phyloP scores from a whole-genome alignment of 2,888 invertebrate genomes.

The Drosophila cognata region DNA sequence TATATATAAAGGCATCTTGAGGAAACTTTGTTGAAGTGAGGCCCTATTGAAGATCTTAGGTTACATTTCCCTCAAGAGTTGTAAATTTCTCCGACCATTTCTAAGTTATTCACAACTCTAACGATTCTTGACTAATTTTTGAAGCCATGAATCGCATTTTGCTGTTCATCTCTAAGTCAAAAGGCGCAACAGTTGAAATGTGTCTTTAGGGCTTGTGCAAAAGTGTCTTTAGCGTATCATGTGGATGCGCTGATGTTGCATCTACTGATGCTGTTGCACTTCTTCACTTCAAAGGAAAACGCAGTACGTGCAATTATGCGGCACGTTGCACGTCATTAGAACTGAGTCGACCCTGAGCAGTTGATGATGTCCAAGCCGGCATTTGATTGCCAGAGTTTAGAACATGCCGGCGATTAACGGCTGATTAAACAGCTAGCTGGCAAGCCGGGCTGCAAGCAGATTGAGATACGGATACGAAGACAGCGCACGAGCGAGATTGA shows the following conservation, averaged over 20 bases:
- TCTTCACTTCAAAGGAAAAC: constrained; percentile 62
- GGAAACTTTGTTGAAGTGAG: background rate
- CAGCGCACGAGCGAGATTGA: constrained; percentile 55
- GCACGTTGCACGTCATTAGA: constrained; percentile 72
- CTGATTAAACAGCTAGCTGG: constrained; percentile 65
- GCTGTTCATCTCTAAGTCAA: constrained; percentile 6
- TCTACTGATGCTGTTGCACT: constrained; percentile 21
- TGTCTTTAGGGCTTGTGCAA: constrained; percentile 47
- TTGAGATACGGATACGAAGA: constrained; percentile 54
- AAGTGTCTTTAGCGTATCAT: constrained; percentile 52
- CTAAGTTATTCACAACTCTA: background rate
- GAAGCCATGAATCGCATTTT: background rate
- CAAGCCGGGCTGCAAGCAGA: constrained; percentile 27
- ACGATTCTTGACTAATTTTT: background rate
- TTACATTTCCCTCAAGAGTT: background rate
- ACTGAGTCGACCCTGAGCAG: constrained; percentile 38
- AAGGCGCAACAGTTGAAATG: constrained; percentile 42
- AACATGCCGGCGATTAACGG: constrained; percentile 70
- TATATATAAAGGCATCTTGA: background rate
- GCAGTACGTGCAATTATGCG: constrained; percentile 74
- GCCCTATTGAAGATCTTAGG: too few species aligned
- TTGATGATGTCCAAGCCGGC: constrained; percentile 49
- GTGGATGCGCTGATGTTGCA: constrained; percentile 17
- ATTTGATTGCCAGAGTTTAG: constrained; percentile 55
- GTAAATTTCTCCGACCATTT: background rate